These are phyloP conservation scores for Prosopocoilus inquinatus DNA, from an alignment of 2,888 invertebrate genomes.

Conservation along the genomic window DNA sequence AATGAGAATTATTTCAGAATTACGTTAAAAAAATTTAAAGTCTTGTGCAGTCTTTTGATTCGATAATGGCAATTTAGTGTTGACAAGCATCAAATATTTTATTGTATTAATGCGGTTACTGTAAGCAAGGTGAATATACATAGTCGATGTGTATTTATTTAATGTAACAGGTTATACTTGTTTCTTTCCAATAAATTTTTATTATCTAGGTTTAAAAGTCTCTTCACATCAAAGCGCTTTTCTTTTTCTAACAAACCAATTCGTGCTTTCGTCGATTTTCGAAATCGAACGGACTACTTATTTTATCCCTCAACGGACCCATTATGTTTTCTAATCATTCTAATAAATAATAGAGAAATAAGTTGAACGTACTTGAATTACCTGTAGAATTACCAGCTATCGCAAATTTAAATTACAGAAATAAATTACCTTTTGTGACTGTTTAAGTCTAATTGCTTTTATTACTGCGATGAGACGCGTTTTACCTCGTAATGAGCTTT, in stretches of 20 bases:
- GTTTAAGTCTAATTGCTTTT: constrained; percentile 13
- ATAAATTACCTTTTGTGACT: constrained; percentile 15
- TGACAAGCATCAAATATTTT: not conserved
- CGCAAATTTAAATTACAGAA: constrained; percentile 14
- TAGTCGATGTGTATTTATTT: constrained; percentile 4
- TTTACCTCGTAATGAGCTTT: constrained; percentile 8
- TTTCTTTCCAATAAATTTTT: constrained; percentile 9
- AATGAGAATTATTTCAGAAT: no score
- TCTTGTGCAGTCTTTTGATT: no score
- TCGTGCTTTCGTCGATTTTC: not conserved
- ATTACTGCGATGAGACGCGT: constrained; percentile 10
- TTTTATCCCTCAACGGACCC: no score
- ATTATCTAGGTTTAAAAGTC: constrained; percentile 1
- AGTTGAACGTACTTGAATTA: constrained; percentile 17
- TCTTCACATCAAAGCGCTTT: constrained; percentile 11
- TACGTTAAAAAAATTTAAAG: no score
- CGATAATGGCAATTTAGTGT: no score
- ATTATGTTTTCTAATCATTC: not conserved
- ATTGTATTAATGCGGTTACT: not conserved
- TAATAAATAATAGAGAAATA: constrained; percentile 15
- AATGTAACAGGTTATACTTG: constrained; percentile 13
- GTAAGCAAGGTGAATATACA: not conserved
- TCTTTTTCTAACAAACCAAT: constrained; percentile 4
- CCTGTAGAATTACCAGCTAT: constrained; percentile 2
- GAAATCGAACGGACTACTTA: no score